Evolutionary conservation across 2,888 invertebrate genomes (phyloP).

Genomic region (Choristoneura rosaceana): DNA sequence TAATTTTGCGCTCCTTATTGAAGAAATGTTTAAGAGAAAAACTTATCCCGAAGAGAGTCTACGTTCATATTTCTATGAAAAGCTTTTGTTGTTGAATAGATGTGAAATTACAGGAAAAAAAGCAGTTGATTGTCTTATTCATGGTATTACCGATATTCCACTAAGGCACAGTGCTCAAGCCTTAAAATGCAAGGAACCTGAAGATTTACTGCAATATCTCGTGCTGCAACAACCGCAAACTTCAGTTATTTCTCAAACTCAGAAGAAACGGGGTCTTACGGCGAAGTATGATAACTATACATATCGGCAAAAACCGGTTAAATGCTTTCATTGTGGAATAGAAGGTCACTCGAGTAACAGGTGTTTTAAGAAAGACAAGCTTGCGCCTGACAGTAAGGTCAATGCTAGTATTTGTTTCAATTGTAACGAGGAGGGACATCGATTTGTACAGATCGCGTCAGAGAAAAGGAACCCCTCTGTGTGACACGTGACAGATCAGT

Average conservation of each 20-base stretch:
- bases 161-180: slow-evolving; percentile 3
- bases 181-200: slow-evolving; percentile 8
- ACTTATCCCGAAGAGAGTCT: too few relatives aligned
- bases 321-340: slow-evolving; percentile 2
- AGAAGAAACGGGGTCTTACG: neutral
- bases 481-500: too few relatives aligned
- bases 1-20: too few relatives aligned
- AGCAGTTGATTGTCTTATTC: slow-evolving; percentile 10
- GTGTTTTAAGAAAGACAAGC: neutral
- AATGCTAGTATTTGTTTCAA: neutral
- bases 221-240: slow-evolving; percentile 10
- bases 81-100: slow-evolving; percentile 6
- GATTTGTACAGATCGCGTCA: too few relatives aligned
- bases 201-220: slow-evolving; percentile 7
- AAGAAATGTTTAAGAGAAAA: too few relatives aligned
- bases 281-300: neutral
- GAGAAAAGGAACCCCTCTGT: too few relatives aligned
- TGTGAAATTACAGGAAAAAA: slow-evolving; percentile 13
- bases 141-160: slow-evolving; percentile 5
- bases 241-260: neutral
- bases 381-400: neutral
- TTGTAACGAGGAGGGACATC: neutral
- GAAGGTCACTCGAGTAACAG: neutral
- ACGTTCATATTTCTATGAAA: slow-evolving; percentile 10
- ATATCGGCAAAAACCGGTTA: neutral